A percentile compares a stretch with the other conserved stretches of the same genome.
Conservation (phyloP, 2,888 invertebrate species). For the Aelia acuminata region DNA sequence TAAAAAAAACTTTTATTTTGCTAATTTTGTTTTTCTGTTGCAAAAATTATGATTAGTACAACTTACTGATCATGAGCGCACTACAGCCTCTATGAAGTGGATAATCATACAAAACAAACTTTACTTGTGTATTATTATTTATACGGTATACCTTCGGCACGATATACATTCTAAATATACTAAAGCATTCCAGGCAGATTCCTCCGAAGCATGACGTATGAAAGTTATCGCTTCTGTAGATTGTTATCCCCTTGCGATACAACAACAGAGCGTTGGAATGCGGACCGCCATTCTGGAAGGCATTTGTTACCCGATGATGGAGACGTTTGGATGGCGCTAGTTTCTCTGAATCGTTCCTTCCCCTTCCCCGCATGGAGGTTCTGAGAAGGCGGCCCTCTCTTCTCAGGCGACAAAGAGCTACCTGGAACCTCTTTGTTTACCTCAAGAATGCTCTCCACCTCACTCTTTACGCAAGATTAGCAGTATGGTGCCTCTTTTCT, state of each 20-base stretch:
- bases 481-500: not conserved
- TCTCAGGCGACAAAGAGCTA: not conserved
- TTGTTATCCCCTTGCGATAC: not conserved
- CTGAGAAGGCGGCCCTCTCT: not conserved
- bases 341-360: constrained; percentile 12
- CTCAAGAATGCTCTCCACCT: not conserved
- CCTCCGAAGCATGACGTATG: not conserved
- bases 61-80: too few relatives aligned
- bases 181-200: not conserved
- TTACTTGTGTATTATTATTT: too few relatives aligned
- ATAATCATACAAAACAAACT: too few relatives aligned
- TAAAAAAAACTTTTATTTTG: too few relatives aligned
- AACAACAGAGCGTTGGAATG: not conserved
- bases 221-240: not conserved
- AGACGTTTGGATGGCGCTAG: not conserved
- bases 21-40: too few relatives aligned
- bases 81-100: too few relatives aligned
- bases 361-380: not conserved
- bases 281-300: not conserved
- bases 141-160: too few relatives aligned
- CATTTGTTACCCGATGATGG: not conserved
- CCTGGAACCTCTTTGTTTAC: constrained; percentile 37
- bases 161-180: too few relatives aligned
- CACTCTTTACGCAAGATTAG: constrained; percentile 22
- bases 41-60: too few relatives aligned